phyloP scores from a whole-genome alignment of 2,113 vertebrate species.

The Numenius arquata region DNA sequence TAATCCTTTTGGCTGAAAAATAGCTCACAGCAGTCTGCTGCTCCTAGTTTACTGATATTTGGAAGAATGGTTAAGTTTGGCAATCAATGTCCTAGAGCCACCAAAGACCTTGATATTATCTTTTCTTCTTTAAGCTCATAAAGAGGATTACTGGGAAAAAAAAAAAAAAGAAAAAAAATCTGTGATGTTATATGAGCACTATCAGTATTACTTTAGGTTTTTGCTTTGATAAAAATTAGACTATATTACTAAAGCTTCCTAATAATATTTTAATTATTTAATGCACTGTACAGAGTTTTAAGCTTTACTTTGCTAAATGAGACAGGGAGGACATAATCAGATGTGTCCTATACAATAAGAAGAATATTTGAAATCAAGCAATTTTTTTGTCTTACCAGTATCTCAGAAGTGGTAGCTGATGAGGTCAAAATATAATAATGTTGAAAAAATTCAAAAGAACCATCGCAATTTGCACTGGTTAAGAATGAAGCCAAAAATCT shows the following conservation, averaged over 20 bases:
- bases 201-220: not conserved
- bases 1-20: slow-evolving; percentile 73
- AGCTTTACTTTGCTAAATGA: not conserved
- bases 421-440: not conserved
- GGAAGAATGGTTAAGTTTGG: slow-evolving; percentile 64
- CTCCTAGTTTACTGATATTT: slow-evolving; percentile 67
- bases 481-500: not conserved
- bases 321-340: not conserved
- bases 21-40: slow-evolving; percentile 57
- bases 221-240: not conserved
- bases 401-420: not conserved
- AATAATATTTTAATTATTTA: slow-evolving; percentile 9
- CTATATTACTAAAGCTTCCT: not conserved
- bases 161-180: not conserved
- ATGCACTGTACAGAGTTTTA: not conserved
- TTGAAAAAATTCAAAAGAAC: not conserved
- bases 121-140: slow-evolving; percentile 36
- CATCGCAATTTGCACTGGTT: not conserved
- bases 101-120: slow-evolving; percentile 55
- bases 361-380: not conserved
- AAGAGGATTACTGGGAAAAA: slow-evolving; percentile 10
- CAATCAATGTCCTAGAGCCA: slow-evolving; percentile 58
- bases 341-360: not conserved
- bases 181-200: not conserved
- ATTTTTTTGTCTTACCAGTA: not conserved